Evolutionary conservation across 2,113 vertebrate species (phyloP).

Genomic region (Phalacrocorax aristotelis): DNA sequence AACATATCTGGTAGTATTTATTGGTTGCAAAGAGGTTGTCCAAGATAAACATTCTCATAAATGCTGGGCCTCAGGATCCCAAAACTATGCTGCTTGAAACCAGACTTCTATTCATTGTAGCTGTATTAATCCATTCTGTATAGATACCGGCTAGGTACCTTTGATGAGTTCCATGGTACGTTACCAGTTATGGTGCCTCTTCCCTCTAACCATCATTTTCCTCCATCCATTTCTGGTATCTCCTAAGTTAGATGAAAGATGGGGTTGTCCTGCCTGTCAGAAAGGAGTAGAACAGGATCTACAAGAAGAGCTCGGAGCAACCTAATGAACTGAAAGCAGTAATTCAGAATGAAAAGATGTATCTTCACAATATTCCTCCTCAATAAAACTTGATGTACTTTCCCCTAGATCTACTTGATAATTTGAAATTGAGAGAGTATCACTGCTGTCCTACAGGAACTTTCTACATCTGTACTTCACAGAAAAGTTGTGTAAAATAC

Average conservation of each 20-base stretch:
- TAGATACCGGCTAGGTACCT: no score
- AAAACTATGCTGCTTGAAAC: not conserved
- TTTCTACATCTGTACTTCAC: not conserved
- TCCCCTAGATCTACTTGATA: not conserved
- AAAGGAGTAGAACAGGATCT: not conserved
- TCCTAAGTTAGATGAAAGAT: not conserved
- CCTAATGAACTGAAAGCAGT: not conserved
- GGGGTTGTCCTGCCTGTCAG: not conserved
- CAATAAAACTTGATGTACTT: not conserved
- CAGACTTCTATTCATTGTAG: not conserved
- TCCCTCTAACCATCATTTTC: not conserved
- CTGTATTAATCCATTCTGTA: not conserved
- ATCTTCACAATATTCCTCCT: not conserved
- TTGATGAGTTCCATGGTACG: not conserved
- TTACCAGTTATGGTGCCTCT: accelerated
- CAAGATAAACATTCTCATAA: not conserved
- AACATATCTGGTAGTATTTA: not conserved
- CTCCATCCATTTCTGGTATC: not conserved
- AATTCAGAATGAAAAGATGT: not conserved
- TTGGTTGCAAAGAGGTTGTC: not conserved
- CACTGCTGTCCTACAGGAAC: not conserved
- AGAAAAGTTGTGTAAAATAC: not conserved
- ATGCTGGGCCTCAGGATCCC: not conserved
- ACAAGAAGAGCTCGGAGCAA: not conserved
- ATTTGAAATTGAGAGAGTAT: conserved; percentile 18